These are phyloP conservation scores for Lamellibrachia satsuma DNA, from an alignment of 2,888 invertebrate genomes.

Conservation along the genomic window DNA sequence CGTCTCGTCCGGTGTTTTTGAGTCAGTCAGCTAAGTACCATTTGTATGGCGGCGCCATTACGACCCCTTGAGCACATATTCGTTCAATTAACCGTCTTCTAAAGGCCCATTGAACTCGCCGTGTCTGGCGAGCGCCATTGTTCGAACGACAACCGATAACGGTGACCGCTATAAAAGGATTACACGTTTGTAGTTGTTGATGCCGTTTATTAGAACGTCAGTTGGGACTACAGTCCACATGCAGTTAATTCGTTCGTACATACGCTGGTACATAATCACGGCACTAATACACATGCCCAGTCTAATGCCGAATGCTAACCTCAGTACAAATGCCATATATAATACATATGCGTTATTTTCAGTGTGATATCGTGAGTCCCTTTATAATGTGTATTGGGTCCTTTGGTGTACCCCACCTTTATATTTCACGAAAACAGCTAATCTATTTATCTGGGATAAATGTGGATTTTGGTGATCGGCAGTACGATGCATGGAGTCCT, in stretches of 20 bases:
- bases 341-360: background rate
- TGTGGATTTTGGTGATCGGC: too few relatives aligned
- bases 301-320: background rate
- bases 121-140: background rate
- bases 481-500: too few relatives aligned
- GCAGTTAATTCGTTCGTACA: background rate
- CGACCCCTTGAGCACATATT: background rate
- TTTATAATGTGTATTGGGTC: too few relatives aligned
- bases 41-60: background rate
- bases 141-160: background rate
- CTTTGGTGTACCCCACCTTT: too few relatives aligned
- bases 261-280: background rate
- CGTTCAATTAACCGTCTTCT: background rate
- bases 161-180: conserved; percentile 12
- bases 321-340: background rate
- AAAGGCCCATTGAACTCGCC: background rate
- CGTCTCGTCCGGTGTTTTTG: background rate
- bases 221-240: background rate
- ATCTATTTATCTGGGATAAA: too few relatives aligned
- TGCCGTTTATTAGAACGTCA: conserved; percentile 4
- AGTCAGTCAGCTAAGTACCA: background rate
- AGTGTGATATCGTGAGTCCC: background rate
- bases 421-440: too few relatives aligned
- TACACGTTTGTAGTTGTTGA: conserved; percentile 13
- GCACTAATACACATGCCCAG: background rate